A percentile compares a stretch with the other conserved stretches of the same genome.
Evolutionary conservation across 35 echinoderm and acorn worm species (phyloP).

Genomic region (Ptychodera flava): DNA sequence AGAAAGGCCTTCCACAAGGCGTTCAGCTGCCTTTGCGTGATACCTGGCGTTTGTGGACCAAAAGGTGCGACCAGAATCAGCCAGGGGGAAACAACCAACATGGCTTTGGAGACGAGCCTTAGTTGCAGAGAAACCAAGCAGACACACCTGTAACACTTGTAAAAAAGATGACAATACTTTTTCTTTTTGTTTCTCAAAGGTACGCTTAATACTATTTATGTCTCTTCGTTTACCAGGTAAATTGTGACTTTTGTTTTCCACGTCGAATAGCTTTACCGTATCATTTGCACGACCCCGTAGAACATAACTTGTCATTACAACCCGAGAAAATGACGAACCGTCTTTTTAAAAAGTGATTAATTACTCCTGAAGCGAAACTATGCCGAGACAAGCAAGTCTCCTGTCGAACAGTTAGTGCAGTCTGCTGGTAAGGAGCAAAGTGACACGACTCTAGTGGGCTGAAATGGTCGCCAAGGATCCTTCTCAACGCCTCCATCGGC

Average conservation of each 20-base stretch:
- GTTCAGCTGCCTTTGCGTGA: not conserved
- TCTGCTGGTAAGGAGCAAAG: too few species aligned
- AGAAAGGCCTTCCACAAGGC: conserved; percentile 6
- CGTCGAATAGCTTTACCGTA: not conserved
- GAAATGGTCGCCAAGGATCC: too few species aligned
- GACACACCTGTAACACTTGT: not conserved
- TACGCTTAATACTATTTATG: not conserved
- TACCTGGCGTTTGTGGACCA: not conserved
- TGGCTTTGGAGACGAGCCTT: not conserved
- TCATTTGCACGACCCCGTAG: not conserved
- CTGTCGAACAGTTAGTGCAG: too few species aligned
- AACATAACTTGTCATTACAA: not conserved
- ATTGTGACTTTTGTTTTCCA: not conserved
- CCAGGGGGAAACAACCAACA: not conserved
- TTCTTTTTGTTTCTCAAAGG: not conserved
- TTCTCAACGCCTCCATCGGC: too few species aligned
- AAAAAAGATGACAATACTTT: not conserved
- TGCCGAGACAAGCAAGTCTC: too few species aligned
- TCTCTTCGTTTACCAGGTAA: not conserved
- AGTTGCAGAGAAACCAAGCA: not conserved
- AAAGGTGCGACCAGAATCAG: not conserved
- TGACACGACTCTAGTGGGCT: too few species aligned
- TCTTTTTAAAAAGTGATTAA: too few species aligned
- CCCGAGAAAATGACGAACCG: not conserved
- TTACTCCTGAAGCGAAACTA: too few species aligned